Evolutionary conservation across 2,113 vertebrate species (phyloP), one percentile per base, ranked within the genome.

Genomic region (Bubo scandiacus): DNA sequence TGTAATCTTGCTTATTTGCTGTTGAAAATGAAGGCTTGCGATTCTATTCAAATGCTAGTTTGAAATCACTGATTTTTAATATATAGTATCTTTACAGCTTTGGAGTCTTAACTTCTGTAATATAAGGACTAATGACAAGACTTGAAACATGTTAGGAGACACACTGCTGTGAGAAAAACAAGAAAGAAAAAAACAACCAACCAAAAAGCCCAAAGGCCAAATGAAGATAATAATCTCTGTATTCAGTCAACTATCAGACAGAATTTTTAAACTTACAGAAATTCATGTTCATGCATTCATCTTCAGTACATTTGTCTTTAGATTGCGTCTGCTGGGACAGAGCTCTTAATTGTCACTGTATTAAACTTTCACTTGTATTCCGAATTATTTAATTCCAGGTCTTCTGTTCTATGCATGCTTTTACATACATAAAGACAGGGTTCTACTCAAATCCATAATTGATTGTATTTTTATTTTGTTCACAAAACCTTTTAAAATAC

Each of bases 121-220:
- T 38, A 71, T 5, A 74, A 74, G 87, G 29, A 63, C 14, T 79
- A 71, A 42, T 18, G 16, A 22, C 73, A 91, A 71, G 29, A 45
- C 25, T 74, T 86, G 55, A 83, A 91, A 89, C 8, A 15, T 23
- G 16, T 73, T 54, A 55, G 55, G 30, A 94, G 26, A 67, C 17
- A 78, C 52, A 10, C 2, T 75, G 36, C 40, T 86, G 58, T 63
- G 63, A 84, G 36, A 62, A 87, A 78, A 90, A 77, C 2, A 61
- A 52, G 7, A 49, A 52, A 18, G 1, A 3, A 81, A 52, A 11
- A n/a, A 20, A 15, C n/a, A 43, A 3, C 1, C 2, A 23, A 30
- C 11, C 18, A 68, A 40, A 70, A 62, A 32, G 5, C 6, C 4
- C 10, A 79, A 34, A 3, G 23, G 92, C 55, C 6, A 84, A 84